phyloP scores from a whole-genome alignment of 2,113 vertebrate genomes.

The Sinocyclocheilus anophthalmus region DNA sequence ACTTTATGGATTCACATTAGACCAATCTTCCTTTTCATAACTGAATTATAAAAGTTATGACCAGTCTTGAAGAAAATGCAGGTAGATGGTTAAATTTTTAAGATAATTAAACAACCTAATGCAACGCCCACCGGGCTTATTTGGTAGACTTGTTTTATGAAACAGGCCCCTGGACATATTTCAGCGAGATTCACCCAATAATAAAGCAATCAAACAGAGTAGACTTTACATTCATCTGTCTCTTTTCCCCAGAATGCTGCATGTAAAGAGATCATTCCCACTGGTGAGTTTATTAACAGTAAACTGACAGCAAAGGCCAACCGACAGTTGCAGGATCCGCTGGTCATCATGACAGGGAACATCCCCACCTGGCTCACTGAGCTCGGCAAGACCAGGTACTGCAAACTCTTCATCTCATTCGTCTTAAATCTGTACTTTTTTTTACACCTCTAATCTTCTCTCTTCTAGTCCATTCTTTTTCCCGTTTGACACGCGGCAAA shows the following conservation, averaged over 20 bases:
- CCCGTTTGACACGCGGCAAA: conserved; percentile 98
- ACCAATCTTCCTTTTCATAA: too few species aligned
- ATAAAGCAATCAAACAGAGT: too few species aligned
- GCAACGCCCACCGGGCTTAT: too few species aligned
- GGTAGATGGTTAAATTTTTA: too few species aligned
- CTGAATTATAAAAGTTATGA: too few species aligned
- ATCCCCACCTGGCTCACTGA: conserved; percentile 98
- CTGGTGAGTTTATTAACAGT: conserved; percentile 96
- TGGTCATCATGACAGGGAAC: conserved; percentile 99
- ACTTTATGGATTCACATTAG: too few species aligned
- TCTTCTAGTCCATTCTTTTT: conserved; percentile 94
- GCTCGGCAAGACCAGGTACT: conserved; percentile 96
- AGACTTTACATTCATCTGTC: background rate
- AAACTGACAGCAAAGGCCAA: conserved; percentile 99
- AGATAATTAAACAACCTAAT: too few species aligned
- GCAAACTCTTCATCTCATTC: background rate
- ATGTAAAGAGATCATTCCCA: conserved; percentile 96
- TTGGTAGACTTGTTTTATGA: too few species aligned
- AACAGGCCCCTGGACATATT: too few species aligned
- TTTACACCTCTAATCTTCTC: conserved; percentile 14
- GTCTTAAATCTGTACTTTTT: background rate
- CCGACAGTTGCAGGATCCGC: conserved; percentile 96
- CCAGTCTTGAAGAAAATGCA: too few species aligned
- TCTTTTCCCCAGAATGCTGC: conserved; percentile 84
- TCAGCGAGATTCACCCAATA: too few species aligned